Evolutionary conservation across 2,888 invertebrate genomes (phyloP).

Genomic region (Platyscelio sp.): DNA sequence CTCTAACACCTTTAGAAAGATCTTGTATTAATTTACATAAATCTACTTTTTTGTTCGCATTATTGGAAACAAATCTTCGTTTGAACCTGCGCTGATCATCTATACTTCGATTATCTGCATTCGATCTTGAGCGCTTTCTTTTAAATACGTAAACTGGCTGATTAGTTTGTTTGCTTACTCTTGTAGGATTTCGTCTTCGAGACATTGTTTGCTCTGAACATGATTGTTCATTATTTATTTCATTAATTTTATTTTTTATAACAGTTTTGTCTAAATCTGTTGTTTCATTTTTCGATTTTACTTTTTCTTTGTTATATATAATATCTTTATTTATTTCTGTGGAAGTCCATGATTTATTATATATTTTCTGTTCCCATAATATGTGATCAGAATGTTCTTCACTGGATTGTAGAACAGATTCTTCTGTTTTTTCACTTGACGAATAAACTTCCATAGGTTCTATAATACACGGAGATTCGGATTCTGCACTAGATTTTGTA

Average conservation of each 20-base stretch:
- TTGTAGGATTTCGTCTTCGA: slow-evolving; percentile 19
- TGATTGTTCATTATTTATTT: too few species aligned
- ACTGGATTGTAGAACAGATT: too few species aligned
- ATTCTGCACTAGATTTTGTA: too few species aligned
- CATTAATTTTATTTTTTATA: too few species aligned
- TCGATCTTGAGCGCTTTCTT: neutral
- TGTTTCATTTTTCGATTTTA: neutral
- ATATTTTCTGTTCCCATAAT: neutral
- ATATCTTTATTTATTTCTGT: neutral
- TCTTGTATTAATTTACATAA: slow-evolving; percentile 82
- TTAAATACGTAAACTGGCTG: slow-evolving; percentile 43
- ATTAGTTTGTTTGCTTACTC: slow-evolving; percentile 31
- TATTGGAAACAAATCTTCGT: neutral
- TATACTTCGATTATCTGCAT: neutral
- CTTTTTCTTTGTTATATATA: too few species aligned
- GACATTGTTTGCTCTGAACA: too few species aligned
- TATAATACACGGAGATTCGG: too few species aligned
- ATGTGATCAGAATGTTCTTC: neutral
- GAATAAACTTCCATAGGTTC: too few species aligned
- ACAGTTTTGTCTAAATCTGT: too few species aligned
- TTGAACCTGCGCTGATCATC: neutral
- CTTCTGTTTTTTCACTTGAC: too few species aligned
- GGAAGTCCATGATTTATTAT: slow-evolving; percentile 40
- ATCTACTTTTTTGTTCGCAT: slow-evolving; percentile 74
- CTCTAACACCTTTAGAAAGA: slow-evolving; percentile 80